Conservation (phyloP, 2,113 vertebrate species). For the Malurus cyaneus region DNA sequence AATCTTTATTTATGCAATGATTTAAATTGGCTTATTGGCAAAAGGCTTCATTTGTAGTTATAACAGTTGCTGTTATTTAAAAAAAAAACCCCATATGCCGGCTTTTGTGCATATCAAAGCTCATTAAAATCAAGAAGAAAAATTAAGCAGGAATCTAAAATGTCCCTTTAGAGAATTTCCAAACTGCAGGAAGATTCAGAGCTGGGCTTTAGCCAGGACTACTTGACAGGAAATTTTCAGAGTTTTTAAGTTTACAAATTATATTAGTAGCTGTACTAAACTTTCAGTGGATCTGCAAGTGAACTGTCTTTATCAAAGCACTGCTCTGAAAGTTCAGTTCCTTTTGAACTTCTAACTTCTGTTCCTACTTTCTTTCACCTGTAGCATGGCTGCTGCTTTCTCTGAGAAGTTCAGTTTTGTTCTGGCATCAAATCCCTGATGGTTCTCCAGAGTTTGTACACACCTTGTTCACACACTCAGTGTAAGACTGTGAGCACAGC, state of each 20-base stretch:
- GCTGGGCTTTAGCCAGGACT: neutral
- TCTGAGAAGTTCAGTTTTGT: neutral
- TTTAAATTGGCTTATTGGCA: neutral
- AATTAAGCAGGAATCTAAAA: neutral
- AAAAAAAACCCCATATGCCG: neutral
- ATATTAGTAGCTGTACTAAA: neutral
- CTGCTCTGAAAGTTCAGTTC: neutral
- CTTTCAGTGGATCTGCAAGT: neutral
- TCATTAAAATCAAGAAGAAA: neutral
- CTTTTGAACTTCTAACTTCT: neutral
- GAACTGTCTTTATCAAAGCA: neutral
- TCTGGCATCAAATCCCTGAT: neutral
- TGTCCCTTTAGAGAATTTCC: neutral
- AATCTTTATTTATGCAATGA: neutral
- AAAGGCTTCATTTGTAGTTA: neutral
- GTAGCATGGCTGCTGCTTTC: neutral
- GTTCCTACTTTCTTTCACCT: neutral
- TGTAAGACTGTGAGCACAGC: neutral
- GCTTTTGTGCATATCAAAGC: neutral
- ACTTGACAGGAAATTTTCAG: neutral
- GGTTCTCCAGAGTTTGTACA: accelerated
- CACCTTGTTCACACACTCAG: neutral
- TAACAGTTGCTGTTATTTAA: neutral
- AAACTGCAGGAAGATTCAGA: neutral
- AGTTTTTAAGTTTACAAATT: neutral